Evolutionary conservation across 2,888 invertebrate species (phyloP).

Genomic region (Eledone cirrhosa): DNA sequence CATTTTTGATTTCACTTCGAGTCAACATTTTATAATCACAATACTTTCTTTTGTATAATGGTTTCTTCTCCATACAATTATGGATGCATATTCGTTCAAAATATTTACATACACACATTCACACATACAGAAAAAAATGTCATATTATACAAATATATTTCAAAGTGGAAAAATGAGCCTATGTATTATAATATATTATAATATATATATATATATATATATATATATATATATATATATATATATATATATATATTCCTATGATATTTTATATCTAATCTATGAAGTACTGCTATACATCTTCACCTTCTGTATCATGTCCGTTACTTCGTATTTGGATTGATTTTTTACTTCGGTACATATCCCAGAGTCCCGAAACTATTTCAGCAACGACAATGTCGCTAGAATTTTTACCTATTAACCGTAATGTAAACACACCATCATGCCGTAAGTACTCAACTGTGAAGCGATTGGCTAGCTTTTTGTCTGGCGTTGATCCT

Average conservation of each 20-base stretch:
- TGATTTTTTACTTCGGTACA: slow-evolving; percentile 60
- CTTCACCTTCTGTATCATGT: slow-evolving; percentile 58
- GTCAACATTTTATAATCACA: too few relatives aligned
- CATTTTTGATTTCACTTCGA: too few relatives aligned
- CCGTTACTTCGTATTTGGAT: slow-evolving; percentile 57
- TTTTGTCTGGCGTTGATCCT: slow-evolving; percentile 59
- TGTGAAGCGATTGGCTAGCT: slow-evolving; percentile 63
- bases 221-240: background rate
- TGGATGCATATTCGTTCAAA: background rate
- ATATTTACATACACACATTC: background rate
- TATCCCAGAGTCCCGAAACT: slow-evolving; percentile 63
- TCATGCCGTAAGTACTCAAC: slow-evolving; percentile 64
- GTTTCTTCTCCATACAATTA: too few relatives aligned
- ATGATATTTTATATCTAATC: background rate
- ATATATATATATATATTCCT: background rate
- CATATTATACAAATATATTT: too few relatives aligned
- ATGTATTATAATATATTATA: too few relatives aligned
- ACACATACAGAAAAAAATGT: background rate
- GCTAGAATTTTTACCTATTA: slow-evolving; percentile 64
- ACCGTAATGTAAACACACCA: slow-evolving; percentile 63
- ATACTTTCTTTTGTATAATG: too few relatives aligned
- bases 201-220: slow-evolving; percentile 1
- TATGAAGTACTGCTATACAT: slow-evolving; percentile 49
- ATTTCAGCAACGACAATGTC: slow-evolving; percentile 65
- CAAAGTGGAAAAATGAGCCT: too few relatives aligned